Base-by-base conservation (phyloP, 2,888 invertebrate species). In the Hemithea aestivaria region DNA sequence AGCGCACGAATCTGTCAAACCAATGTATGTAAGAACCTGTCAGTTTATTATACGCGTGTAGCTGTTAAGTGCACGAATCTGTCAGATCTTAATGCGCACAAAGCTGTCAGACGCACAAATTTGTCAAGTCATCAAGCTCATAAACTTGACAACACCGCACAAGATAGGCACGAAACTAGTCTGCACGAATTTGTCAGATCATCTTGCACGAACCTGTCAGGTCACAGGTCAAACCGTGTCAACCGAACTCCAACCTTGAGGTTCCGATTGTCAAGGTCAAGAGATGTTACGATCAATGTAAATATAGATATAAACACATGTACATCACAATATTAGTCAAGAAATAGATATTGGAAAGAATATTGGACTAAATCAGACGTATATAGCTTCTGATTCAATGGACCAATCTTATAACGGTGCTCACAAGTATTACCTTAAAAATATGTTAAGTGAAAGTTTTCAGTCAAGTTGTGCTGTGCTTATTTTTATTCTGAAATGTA, bases 381-480 rank as follows among this genome's bases (percentile, higher is more conserved):
- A 10, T n/a, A 7, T 20, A 2, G 37, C 35, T 34, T 47, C 49
- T 40, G 50, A 38, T 45, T 38, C 20, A 25, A 31, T 25, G 39
- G 45, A 52, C 42, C 45, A 40, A 41, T 42, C 25, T 9, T 29
- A 38, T 33, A 31, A 51, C 20, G 58, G 61, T 62, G 63, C 64
- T 65, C 62, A 63, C 52, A 43, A 60, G 63, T 70, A 65, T 69
- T 49, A 45, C 27, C 24, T 50, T 48, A 45, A 48, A 45, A 45
- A 35, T 37, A 44, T 57, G 51, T 50, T 47, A 43, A 39, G 40
- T 38, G 30, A 45, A 41, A 45, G 34, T 45, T 62, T 68, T 68
- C 66, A 76, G 73, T 78, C 73, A 73, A 68, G 57, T 60, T 63
- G 75, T 65, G 80, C 79, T 80, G 78, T 79, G 78, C 66, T 74